Base-by-base conservation (phyloP, 2,113 vertebrate species). In the Syngnathus typhle region DNA sequence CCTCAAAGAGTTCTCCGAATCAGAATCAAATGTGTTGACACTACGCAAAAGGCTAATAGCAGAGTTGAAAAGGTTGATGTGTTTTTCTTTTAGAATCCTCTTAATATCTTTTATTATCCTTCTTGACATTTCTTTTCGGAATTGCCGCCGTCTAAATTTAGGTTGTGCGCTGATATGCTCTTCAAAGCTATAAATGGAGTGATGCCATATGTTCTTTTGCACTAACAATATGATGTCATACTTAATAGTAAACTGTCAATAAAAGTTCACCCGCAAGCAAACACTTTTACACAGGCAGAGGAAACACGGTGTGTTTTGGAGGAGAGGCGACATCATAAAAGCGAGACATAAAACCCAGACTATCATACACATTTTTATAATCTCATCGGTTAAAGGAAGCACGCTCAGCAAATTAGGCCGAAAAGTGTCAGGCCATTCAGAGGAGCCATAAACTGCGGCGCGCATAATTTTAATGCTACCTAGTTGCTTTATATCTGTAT, bases 201-300 rank as follows among this genome's bases (percentile, higher is more conserved):
- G 1, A 27, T 38, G 70, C 64, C 5, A 5, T 1, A 18, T 18
- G 10, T 27, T 43, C 60, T 12, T 6, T 39, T 18, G 56, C 27
- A 37, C 10, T 68, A 58, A 9, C 72, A 75, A 64, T 56, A 46
- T 69, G 59, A 74, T 8, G 13, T 15, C 15, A 62, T 16, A 62
- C 27, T 62, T 44, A 62, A 67, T 23, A 43, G 32, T 51, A 72
- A 71, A 60, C 27, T 72, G 60, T 76, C 68, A 86, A 78, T 78
- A 67, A 36, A 44, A 60, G 37, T 47, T 69, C 51, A 37, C 37
- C 64, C 72, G 68, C 46, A 70, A 72, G 80, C 71, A 62, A 58
- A 37, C 59, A 27, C n/a, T 58, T 38, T 46, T 46, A 67, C 61
- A 55, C 4, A 46, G 37, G 3, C 27, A 68, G 32, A 70, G 7